Base-by-base conservation (phyloP, 2,888 invertebrate genomes). In the Himalopsyche kuldschensis region DNA sequence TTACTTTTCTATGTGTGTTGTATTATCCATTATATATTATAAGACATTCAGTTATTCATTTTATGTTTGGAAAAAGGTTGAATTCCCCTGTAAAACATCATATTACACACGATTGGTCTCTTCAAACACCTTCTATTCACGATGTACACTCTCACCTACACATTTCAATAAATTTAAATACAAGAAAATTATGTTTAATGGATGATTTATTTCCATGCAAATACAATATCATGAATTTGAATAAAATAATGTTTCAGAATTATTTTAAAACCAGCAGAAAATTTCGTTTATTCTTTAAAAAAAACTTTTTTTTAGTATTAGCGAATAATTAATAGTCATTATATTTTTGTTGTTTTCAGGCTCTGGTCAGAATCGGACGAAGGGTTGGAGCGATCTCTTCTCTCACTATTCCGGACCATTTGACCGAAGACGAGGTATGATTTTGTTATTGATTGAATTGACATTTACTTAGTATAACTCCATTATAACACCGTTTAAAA, bases 341-440 rank as follows among this genome's bases (percentile, higher is more conserved):
- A 15, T 41, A 41, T 41, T 15, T 15, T 41, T 41, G 15, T 80
- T 46, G 20, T 85, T n/a, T 85, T 46, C 85, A 85, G 85, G 69
- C 30, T 27, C 76, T n/a, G 77, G n/a, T 31, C 84, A 80, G 69
- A 81, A 82, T 69, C 80, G 63, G 24, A 75, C 78, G 17, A 78
- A 75, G 55, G 81, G 79, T 20, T 84, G 82, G 84, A 48, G 81
- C 5, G 81, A 82, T 32, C 78, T 84, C 17, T 82, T 84, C 77
- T 80, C 82, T 31, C 82, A 80, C 5, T 81, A 82, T 41, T 47
- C 79, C n/a, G 83, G 78, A 20, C 69, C 69, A 31, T 77, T 79
- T 27, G 81, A 80, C 11, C 35, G 83, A 63, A 82, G 81, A 55
- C 78, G 79, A 82, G 81, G 85, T 85, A 31, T 47, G 83, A n/a